Evolutionary conservation across 1,140 invertebrate genomes (phyloP).

Genomic region (Harpegnathos saltator): DNA sequence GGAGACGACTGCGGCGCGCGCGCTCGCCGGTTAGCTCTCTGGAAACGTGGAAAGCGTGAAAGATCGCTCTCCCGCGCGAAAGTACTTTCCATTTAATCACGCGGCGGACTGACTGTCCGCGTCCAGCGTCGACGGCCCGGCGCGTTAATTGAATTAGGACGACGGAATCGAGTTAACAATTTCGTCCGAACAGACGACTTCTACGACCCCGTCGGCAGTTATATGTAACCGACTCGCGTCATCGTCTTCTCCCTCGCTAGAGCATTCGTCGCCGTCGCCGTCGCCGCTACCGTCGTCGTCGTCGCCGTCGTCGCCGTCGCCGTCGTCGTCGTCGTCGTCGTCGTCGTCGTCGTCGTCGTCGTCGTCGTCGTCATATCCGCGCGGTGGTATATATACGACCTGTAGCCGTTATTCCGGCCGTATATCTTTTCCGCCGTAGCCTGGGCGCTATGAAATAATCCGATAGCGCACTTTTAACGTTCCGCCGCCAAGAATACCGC

Average conservation of each 20-base stretch:
- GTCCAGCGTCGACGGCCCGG: not conserved
- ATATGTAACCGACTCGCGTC: slow-evolving; percentile 30
- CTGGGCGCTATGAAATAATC: slow-evolving; percentile 41
- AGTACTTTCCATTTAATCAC: slow-evolving; percentile 76
- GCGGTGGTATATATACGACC: not conserved
- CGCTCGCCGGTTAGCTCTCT: slow-evolving; percentile 43
- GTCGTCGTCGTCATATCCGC: too few relatives aligned
- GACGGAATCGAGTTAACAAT: slow-evolving; percentile 67
- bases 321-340: too few relatives aligned
- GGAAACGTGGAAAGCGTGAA: slow-evolving; percentile 73
- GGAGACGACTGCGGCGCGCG: too few relatives aligned
- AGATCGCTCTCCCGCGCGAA: slow-evolving; percentile 70
- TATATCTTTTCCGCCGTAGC: slow-evolving; percentile 7
- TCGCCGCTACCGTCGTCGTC: not conserved
- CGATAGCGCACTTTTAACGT: slow-evolving; percentile 44
- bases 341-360: too few relatives aligned
- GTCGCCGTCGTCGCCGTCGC: too few relatives aligned
- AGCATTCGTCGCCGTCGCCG: not conserved
- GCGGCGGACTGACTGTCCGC: slow-evolving; percentile 48
- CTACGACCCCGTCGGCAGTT: slow-evolving; percentile 10
- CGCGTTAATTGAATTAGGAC: slow-evolving; percentile 66
- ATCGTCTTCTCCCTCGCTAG: not conserved
- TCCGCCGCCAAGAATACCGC: not conserved
- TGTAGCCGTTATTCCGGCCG: not conserved
- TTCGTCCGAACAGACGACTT: slow-evolving; percentile 29